A percentile compares a stretch with the other conserved stretches of the same genome.
These are phyloP conservation scores for Hypolimnas misippus DNA, from an alignment of 2,888 invertebrate genomes.

Conservation along the genomic window DNA sequence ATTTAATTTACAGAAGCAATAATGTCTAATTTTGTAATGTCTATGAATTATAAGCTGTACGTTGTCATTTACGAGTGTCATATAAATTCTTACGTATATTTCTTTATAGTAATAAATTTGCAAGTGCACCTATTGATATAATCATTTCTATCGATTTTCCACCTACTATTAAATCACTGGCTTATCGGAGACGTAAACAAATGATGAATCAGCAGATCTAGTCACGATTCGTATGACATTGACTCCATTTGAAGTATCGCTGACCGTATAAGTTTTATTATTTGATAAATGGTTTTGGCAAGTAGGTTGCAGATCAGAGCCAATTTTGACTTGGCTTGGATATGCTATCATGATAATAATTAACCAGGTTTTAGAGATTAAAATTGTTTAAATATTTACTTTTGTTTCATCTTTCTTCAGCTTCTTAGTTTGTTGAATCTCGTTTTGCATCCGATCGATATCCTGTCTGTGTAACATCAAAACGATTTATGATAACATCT, in stretches of 20 bases:
- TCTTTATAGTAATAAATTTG: no score
- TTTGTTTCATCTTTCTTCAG: background rate
- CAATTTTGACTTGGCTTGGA: conserved; percentile 19
- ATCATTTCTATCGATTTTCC: background rate
- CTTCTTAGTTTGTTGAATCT: background rate
- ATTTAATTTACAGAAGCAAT: no score
- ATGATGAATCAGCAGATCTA: conserved; percentile 21
- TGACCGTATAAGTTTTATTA: conserved; percentile 23
- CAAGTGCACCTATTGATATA: background rate
- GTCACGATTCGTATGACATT: conserved; percentile 25
- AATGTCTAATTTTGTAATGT: no score
- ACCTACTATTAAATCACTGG: background rate
- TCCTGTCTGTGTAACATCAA: background rate
- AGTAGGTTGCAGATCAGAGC: conserved; percentile 20
- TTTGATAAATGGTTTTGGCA: conserved; percentile 31
- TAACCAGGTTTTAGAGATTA: background rate
- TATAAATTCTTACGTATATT: no score
- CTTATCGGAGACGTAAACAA: conserved; percentile 4
- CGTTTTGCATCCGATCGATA: background rate
- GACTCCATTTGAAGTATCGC: conserved; percentile 21
- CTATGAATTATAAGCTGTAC: no score
- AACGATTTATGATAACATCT: no score
- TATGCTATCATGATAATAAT: conserved; percentile 4
- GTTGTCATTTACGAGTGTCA: no score
- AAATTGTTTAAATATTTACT: background rate